Evolutionary conservation across 2,113 vertebrate genomes (phyloP), one percentile per base, ranked within the genome.

Genomic region (human): DNA sequence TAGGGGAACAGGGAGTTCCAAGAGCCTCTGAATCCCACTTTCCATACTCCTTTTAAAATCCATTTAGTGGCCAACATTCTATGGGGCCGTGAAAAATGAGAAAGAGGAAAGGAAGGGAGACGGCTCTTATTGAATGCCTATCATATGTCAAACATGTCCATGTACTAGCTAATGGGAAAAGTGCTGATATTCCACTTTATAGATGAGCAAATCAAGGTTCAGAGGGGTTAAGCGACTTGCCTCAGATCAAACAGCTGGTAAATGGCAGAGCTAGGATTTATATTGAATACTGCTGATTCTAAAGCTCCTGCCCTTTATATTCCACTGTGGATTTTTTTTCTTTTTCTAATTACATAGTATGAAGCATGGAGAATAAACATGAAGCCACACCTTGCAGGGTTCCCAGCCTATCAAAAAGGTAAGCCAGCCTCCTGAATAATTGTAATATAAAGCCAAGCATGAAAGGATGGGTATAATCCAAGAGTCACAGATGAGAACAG

Each of bases 221-320:
- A 91, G 93, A 96, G 82, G 80, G 48, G 86, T 30, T 59, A 52
- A 43, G 82, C 27, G 8, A 81, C 32, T 73, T 73, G 48, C 20
- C 18, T 86, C 61, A 79, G 52, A 38, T 38, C 35, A 89, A 85
- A 82, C 13, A 83, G 79, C 45, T 59, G 35, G 13, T 20, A 35
- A 75, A 79, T 18, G 50, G 57, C n/a, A 81, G 73, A 40, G 27
- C 17, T 86, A 68, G n/a, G 22, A 78, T 61, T 88, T 50, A 38
- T 17, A 20, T 6, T 8, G 30, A 81, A 52, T 11, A 55, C 22
- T 78, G 70, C 11, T n/a, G 35, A 76, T 73, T 59, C 73, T n/a
- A 45, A 85, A 52, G 35, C 2, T 30, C 43, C 14, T 3, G 17
- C 27, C 52, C 43, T 91, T 57, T 20, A 30, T 6, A 3, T 43